phyloP scores from a whole-genome alignment of 2,113 vertebrate species.

The Ptilorrhoa leucosticta region DNA sequence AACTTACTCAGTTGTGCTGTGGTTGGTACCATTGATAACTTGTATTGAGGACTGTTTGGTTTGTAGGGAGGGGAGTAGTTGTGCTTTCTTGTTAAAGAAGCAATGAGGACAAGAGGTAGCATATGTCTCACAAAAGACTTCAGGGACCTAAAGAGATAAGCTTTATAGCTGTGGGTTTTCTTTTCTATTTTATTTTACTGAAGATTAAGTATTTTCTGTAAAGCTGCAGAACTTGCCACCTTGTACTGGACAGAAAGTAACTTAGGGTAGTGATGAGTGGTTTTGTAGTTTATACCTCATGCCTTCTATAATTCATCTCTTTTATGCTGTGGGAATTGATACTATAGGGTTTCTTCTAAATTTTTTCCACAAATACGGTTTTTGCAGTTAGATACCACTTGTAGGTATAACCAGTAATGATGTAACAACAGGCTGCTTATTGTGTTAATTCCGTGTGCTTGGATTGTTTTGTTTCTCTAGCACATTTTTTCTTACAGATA shows the following conservation, averaged over 20 bases:
- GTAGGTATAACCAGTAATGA: neutral
- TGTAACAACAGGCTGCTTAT: neutral
- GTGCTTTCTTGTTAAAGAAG: neutral
- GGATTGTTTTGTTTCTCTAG: neutral
- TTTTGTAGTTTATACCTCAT: neutral
- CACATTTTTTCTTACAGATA: neutral
- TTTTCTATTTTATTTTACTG: neutral
- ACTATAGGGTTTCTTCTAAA: neutral
- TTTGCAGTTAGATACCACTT: neutral
- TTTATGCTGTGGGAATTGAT: neutral
- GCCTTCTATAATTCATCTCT: neutral
- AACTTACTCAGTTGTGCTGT: neutral
- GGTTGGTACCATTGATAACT: neutral
- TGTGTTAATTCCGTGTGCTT: neutral
- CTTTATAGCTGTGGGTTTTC: neutral
- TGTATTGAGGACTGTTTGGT: neutral
- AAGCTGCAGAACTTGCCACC: neutral
- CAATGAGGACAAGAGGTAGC: neutral
- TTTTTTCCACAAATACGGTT: rapidly evolving
- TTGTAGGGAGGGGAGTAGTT: neutral
- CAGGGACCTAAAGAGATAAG: neutral
- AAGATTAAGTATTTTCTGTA: neutral
- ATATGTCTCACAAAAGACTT: neutral
- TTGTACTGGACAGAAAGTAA: neutral
- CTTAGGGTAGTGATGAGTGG: neutral